Percentiles rank a stretch among this genome's conserved stretches.
Conservation (phyloP, 2,888 invertebrate genomes). For the Ametastegia equiseti region DNA sequence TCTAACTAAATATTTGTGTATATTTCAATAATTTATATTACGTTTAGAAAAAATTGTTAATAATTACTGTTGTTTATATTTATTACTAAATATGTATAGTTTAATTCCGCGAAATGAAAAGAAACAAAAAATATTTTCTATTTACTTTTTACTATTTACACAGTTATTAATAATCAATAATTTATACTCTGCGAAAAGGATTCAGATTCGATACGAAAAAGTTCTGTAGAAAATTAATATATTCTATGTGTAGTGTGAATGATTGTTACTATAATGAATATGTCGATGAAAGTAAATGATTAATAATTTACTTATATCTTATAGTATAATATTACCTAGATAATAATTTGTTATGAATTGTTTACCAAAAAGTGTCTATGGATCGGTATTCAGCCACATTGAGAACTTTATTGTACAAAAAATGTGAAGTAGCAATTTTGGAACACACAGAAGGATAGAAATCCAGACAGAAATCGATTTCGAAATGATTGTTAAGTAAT, state of each 20-base stretch:
- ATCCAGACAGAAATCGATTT: too few species aligned
- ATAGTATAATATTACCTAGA: neutral
- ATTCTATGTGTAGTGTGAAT: neutral
- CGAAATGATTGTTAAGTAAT: neutral
- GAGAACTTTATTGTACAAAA: neutral
- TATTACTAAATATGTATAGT: neutral
- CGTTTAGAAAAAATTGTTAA: neutral
- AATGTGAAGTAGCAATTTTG: neutral
- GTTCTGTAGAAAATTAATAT: neutral
- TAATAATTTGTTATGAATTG: neutral
- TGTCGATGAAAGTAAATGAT: neutral
- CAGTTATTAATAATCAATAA: conserved; percentile 1
- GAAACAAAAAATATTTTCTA: neutral
- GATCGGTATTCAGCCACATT: neutral
- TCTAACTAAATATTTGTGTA: neutral
- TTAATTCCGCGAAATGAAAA: neutral
- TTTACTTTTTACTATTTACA: neutral
- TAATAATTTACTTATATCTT: neutral
- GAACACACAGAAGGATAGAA: neutral
- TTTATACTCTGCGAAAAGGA: neutral
- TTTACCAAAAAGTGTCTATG: neutral
- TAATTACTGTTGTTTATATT: neutral
- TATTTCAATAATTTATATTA: conserved; percentile 16
- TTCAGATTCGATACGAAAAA: neutral
- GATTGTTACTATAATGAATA: neutral